Evolutionary conservation across 2,888 invertebrate genomes (phyloP), one percentile per base, ranked within the genome.

Genomic region (Opisthograptis luteolata): DNA sequence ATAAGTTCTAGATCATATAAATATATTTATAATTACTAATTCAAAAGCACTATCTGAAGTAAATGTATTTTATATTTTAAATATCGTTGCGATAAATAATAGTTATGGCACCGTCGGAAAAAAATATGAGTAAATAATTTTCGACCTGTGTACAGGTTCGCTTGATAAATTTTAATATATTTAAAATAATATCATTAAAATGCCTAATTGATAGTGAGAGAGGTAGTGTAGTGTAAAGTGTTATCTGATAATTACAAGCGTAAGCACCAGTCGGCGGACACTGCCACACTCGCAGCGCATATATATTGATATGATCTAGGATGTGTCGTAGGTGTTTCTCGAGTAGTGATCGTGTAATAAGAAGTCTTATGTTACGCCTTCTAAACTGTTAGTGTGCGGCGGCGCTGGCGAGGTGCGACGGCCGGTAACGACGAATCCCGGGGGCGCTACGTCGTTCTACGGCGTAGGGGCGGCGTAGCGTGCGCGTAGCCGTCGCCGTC

Each of bases 301-400:
- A 81, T 89, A 88, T 89, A 88, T 89, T 88, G 80, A 90, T 90
- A 90, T 90, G 89, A 89, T 90, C 89, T 90, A 89, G 89, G 87
- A 89, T 87, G 84, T 86, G 82, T 82, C 77, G 88, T 89, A 89
- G 89, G 76, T 89, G 88, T 88, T 88, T 86, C 82, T 87, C 86
- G 81, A 87, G 89, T 90, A 90, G 89, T 84, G 78, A 81, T 88
- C 84, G 85, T 89, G 81, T 88, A 83, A 81, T 87, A 85, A 86
- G 84, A 85, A 86, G 84, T 85, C 82, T 86, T 89, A 81, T 80
- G 86, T 88, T 88, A 83, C 69, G 87, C 87, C 87, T 87, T 84
- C 82, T 81, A 84, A 57, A 58, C 49, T 54, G 77, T 78, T 76
- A 79, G 79, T 58, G 65, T 67, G 79, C 69, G 73, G 67, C 58